A percentile compares a stretch with the other conserved stretches of the same genome.
Evolutionary conservation across 2,797 vertebrate genomes (phyloP).

Genomic region (Chrysocyon brachyurus): DNA sequence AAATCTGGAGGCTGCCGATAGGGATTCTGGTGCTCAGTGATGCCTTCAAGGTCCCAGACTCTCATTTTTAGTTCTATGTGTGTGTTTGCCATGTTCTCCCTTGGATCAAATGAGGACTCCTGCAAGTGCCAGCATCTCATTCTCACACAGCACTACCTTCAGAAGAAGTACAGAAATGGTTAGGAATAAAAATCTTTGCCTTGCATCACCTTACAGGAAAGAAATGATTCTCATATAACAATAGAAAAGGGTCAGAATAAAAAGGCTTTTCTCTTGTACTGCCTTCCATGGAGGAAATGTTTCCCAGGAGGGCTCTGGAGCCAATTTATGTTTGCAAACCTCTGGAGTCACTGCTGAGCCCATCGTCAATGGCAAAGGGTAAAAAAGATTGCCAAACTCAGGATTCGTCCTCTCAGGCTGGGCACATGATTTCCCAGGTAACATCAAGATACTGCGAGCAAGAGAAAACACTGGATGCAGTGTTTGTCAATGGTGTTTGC

Average conservation of each 20-base stretch:
- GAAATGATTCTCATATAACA: not conserved
- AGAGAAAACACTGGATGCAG: not conserved
- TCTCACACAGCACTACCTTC: not conserved
- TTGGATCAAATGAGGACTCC: not conserved
- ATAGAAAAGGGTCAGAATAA: not conserved
- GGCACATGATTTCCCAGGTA: not conserved
- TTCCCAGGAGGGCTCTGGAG: not conserved
- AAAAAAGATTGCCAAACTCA: not conserved
- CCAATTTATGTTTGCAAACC: not conserved
- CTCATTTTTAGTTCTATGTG: not conserved
- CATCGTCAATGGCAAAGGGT: not conserved
- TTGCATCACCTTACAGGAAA: not conserved
- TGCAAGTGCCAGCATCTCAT: not conserved
- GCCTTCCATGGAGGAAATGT: not conserved
- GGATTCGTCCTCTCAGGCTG: not conserved
- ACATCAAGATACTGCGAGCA: not conserved
- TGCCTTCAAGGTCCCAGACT: not conserved
- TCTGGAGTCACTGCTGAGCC: not conserved
- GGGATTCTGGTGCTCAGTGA: not conserved
- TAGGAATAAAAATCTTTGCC: not conserved
- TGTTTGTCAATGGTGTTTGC: too few species aligned
- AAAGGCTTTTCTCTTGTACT: not conserved
- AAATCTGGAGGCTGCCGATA: not conserved
- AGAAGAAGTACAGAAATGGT: not conserved
- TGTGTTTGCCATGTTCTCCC: not conserved